Evolutionary conservation across 2,797 vertebrate genomes (phyloP).

Genomic region (Gouania willdenowi): DNA sequence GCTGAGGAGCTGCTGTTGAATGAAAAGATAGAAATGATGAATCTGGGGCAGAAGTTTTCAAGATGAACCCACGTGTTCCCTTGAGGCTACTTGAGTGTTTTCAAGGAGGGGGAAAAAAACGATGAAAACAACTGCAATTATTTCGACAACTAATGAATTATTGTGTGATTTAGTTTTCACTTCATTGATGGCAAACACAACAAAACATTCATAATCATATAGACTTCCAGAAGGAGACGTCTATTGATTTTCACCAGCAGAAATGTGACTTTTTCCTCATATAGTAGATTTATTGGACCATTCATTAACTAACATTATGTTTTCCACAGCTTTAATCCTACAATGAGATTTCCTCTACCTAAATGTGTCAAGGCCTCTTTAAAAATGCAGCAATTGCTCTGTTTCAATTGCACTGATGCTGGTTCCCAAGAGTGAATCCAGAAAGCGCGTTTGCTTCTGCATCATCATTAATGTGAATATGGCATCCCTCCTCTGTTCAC

Average conservation of each 20-base stretch:
- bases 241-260: no score
- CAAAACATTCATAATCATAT: no score
- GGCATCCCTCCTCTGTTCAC: slow-evolving; percentile 31
- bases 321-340: slow-evolving; percentile 7
- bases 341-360: slow-evolving; percentile 10
- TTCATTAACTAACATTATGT: no score
- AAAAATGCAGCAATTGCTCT: slow-evolving; percentile 19
- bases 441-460: slow-evolving; percentile 25
- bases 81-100: slow-evolving; percentile 27
- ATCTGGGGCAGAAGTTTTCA: slow-evolving; percentile 43
- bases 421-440: slow-evolving; percentile 15
- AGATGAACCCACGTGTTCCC: slow-evolving; percentile 28
- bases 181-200: slow-evolving; percentile 24
- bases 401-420: slow-evolving; percentile 18
- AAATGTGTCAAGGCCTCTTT: slow-evolving; percentile 15
- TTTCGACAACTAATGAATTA: slow-evolving; percentile 24
- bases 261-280: no score
- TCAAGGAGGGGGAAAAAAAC: slow-evolving; percentile 7
- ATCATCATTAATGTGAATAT: slow-evolving; percentile 32
- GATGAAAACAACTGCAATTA: slow-evolving; percentile 8
- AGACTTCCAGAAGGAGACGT: no score
- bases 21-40: slow-evolving; percentile 19
- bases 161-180: slow-evolving; percentile 10
- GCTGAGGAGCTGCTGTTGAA: background rate
- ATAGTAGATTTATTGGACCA: no score